Conservation (phyloP, 2,113 vertebrate genomes). For the Scytalopus superciliaris region DNA sequence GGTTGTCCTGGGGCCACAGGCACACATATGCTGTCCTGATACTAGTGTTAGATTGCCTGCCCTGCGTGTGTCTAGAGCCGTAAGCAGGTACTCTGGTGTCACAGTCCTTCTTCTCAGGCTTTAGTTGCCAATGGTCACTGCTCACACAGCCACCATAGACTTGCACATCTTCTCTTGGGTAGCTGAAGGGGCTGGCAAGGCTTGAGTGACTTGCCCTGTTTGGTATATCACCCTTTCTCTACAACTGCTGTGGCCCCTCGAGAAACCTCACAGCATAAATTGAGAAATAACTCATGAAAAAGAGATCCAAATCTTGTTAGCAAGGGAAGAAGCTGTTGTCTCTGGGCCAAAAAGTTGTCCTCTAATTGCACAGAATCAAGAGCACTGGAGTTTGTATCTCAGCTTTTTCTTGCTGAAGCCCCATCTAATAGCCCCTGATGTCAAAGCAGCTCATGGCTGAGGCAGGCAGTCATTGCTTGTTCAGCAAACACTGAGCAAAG, state of each 20-base stretch:
- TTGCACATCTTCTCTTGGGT: not conserved
- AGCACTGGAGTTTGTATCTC: not conserved
- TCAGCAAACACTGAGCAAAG: not conserved
- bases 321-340: not conserved
- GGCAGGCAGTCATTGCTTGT: not conserved
- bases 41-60: not conserved
- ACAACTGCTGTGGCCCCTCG: not conserved
- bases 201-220: not conserved
- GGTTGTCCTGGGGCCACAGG: fast-evolving
- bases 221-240: not conserved
- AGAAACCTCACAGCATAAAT: fast-evolving
- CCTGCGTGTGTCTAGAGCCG: fast-evolving
- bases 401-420: not conserved
- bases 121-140: not conserved
- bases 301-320: not conserved
- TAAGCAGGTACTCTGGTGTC: not conserved
- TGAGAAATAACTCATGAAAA: not conserved
- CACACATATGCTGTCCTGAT: fast-evolving
- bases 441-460: not conserved
- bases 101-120: not conserved
- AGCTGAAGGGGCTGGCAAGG: not conserved
- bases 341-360: not conserved
- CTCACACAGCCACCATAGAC: not conserved
- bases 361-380: not conserved
- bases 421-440: not conserved